Evolutionary conservation across 2,888 invertebrate species (phyloP), one percentile per base, ranked within the genome.

Genomic region (Oasisia sp.): DNA sequence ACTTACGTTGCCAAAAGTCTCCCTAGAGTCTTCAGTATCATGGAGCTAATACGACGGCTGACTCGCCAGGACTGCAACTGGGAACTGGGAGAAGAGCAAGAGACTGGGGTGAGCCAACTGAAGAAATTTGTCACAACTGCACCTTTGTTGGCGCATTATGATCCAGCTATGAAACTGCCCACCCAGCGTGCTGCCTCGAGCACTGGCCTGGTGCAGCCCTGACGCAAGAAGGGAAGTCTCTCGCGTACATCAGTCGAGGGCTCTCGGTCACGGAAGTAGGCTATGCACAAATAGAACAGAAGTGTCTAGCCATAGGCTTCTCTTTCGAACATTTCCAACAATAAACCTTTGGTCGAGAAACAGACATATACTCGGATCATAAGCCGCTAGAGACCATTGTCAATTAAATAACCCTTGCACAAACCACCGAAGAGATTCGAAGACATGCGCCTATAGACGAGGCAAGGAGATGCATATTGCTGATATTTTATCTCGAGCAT

Each of bases 181-280:
- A 56, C 14, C 56, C 56, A 56, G 56, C 7, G 56, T 56, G 56
- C 11, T 56, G 56, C 7, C 11, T 56, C 56, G 14, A 56, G 56
- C 56, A 56, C 56, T 56, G 7, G 56, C 56, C 56, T 56, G 56
- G 93, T 12, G 93, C 93, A 44, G 93, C 93, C 7, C 45, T 94
- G 11, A 95, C 95, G 9, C 92, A 96, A 27, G 94, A 95, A 12
- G 94, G 94, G 94, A 93, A 96, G 94, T 92, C 94, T 95, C 95
- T 96, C 89, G 94, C 95, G 2, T 96, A 95, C 92, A 96, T 95
- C 0, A 96, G 95, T 91, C 94, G 94, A 9, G 95, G 96, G 92
- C 96, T 96, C 93, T 94, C 93, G 94, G 95, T 94, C 96, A 95
- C 94, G 94, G 95, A 95, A 94, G 92, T 96, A n/a, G n/a, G n/a